phyloP scores from a whole-genome alignment of 2,113 vertebrate species.

The Actinemys pallida region DNA sequence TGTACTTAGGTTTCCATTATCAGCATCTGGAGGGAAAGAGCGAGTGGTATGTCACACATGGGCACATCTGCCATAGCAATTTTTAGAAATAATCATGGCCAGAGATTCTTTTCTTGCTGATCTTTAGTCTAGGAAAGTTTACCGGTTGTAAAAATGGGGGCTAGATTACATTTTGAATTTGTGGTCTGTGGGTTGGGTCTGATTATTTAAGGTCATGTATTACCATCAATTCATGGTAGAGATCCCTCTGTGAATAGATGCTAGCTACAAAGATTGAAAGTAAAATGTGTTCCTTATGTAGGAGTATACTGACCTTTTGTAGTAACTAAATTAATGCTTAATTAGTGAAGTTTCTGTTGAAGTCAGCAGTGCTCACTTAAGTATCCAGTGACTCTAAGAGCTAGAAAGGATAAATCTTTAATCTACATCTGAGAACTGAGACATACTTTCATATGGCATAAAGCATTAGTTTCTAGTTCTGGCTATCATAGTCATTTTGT shows the following conservation, averaged over 20 bases:
- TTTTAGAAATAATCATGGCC: neutral
- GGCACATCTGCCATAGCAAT: neutral
- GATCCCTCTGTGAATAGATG: too few species aligned
- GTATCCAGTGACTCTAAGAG: fast-evolving
- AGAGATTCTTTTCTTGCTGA: neutral
- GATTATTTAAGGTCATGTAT: too few species aligned
- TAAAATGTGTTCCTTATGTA: too few species aligned
- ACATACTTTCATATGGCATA: neutral
- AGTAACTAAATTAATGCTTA: neutral
- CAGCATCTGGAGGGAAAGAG: slow-evolving; percentile 19
- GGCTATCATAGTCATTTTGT: neutral
- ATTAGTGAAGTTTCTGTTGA: neutral
- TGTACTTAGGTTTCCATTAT: slow-evolving; percentile 36
- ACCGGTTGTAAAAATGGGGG: neutral
- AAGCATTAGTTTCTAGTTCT: neutral
- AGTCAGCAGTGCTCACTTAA: neutral
- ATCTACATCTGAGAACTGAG: neutral
- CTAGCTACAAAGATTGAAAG: too few species aligned
- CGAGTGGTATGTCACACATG: neutral
- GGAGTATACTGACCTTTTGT: neutral
- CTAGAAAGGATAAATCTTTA: too few species aligned
- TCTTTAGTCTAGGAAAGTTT: neutral
- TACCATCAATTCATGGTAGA: too few species aligned
- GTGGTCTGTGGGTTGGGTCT: too few species aligned
- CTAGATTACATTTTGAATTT: neutral